Conservation (phyloP, 1,140 invertebrate species). For the Danaus plexippus region DNA sequence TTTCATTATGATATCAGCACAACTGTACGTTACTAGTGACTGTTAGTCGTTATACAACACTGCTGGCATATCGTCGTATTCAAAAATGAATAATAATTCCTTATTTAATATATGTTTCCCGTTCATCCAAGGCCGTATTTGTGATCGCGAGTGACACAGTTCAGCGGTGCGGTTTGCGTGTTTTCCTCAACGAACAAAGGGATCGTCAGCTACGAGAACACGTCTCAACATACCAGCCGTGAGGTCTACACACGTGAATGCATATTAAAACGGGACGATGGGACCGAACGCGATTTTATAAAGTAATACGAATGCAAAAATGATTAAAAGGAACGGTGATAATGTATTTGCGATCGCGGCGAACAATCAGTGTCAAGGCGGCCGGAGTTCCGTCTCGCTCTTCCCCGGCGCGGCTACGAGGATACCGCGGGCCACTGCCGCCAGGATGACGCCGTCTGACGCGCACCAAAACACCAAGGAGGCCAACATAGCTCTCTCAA, state of each 20-base stretch:
- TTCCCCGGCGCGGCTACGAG: constrained; percentile 55
- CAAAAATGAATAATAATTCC: constrained; percentile 25
- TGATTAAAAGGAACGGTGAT: constrained; percentile 71
- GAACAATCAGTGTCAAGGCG: constrained; percentile 67
- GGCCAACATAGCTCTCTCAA: constrained; percentile 56
- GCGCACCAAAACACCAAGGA: constrained; percentile 60
- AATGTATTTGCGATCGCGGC: constrained; percentile 70
- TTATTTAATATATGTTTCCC: constrained; percentile 21
- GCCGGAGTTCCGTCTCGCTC: constrained; percentile 63
- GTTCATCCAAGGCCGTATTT: constrained; percentile 31
- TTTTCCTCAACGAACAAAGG: constrained; percentile 67
- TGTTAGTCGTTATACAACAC: constrained; percentile 52
- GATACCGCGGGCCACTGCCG: constrained; percentile 59
- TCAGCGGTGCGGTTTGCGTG: constrained; percentile 34
- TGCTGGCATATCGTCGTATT: constrained; percentile 41
- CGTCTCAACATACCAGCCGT: constrained; percentile 50
- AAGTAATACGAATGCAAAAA: constrained; percentile 66
- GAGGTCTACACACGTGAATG: constrained; percentile 57
- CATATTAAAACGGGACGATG: constrained; percentile 59
- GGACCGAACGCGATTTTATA: constrained; percentile 47
- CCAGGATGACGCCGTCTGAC: constrained; percentile 64
- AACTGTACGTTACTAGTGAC: constrained; percentile 31
- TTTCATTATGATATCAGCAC: constrained; percentile 66
- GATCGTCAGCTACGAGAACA: constrained; percentile 46
- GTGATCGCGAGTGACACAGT: constrained; percentile 43